These are phyloP conservation scores for Tinea trinotella DNA, from an alignment of 2,888 invertebrate species.

Conservation along the genomic window DNA sequence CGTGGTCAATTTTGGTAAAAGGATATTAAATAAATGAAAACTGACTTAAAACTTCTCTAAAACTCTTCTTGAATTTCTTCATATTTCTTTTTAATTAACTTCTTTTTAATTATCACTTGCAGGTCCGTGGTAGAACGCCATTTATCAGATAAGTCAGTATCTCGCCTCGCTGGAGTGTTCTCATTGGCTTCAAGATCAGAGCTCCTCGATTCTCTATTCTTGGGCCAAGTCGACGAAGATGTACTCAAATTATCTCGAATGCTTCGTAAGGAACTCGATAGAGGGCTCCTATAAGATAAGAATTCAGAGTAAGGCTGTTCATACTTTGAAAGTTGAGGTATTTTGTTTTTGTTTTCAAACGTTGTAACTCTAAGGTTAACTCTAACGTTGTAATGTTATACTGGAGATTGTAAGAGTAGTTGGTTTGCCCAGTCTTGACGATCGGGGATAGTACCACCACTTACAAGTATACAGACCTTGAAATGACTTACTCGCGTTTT, in stretches of 20 bases:
- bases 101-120: constrained; percentile 28
- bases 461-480: too few species aligned
- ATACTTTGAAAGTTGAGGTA: constrained; percentile 22
- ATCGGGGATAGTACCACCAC: too few species aligned
- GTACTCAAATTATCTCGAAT: constrained; percentile 56
- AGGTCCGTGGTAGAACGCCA: constrained; percentile 83
- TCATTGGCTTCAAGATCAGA: constrained; percentile 53
- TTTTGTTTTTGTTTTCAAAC: constrained; percentile 9
- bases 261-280: constrained; percentile 61
- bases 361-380: too few species aligned
- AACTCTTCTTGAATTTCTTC: too few species aligned
- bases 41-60: too few species aligned
- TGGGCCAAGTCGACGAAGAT: constrained; percentile 56
- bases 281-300: constrained; percentile 54
- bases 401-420: too few species aligned
- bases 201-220: constrained; percentile 55
- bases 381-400: too few species aligned
- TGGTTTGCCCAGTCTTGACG: too few species aligned
- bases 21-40: too few species aligned
- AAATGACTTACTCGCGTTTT: too few species aligned
- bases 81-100: too few species aligned
- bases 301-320: constrained; percentile 1
- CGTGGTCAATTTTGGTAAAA: too few species aligned
- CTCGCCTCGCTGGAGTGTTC: constrained; percentile 85
- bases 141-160: constrained; percentile 87